phyloP scores from a whole-genome alignment of 2,113 vertebrate species.

The Sporophila hypoxantha region DNA sequence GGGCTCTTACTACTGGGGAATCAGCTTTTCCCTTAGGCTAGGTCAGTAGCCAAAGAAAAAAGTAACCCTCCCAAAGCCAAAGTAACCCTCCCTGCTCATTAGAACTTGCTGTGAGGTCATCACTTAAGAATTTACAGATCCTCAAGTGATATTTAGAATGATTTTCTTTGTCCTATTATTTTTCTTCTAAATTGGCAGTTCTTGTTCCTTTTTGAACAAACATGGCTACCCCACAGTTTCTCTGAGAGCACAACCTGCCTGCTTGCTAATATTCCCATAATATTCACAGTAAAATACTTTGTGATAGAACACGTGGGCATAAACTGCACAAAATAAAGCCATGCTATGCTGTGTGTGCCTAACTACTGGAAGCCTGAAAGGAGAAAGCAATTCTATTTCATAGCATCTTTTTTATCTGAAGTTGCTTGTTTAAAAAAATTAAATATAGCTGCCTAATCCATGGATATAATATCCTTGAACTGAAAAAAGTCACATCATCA shows the following conservation, averaged over 20 bases:
- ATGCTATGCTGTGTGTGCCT: background rate
- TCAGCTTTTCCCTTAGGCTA: slow-evolving; percentile 1
- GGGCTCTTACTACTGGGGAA: background rate
- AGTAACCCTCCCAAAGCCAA: background rate
- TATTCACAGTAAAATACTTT: background rate
- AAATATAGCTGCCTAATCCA: background rate
- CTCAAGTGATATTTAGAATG: background rate
- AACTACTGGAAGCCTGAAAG: background rate
- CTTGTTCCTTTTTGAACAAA: background rate
- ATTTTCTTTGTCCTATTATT: background rate
- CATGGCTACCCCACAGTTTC: background rate
- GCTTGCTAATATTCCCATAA: slow-evolving; percentile 1
- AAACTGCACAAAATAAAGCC: background rate
- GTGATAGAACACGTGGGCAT: background rate
- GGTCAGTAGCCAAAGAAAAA: background rate
- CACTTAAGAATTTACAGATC: slow-evolving; percentile 1
- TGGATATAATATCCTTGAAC: background rate
- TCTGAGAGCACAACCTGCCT: background rate
- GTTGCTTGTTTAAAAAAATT: background rate
- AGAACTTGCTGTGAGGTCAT: background rate
- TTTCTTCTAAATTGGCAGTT: background rate
- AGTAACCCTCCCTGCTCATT: background rate
- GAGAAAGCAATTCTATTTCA: background rate
- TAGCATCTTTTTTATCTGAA: background rate
- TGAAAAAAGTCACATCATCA: background rate